Evolutionary conservation across 2,888 invertebrate genomes (phyloP).

Genomic region (Rutpela maculata): DNA sequence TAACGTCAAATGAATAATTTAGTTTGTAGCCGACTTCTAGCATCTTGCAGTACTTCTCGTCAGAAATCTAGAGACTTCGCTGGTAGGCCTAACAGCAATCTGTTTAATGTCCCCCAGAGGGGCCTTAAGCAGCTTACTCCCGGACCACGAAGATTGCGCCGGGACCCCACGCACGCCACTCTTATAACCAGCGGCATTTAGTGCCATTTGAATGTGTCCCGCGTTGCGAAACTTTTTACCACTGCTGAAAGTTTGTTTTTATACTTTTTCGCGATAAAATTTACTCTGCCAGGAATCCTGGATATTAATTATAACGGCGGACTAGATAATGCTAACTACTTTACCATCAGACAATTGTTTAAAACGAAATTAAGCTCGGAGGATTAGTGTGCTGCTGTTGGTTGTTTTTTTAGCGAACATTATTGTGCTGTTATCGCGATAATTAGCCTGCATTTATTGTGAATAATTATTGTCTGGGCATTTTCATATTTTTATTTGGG

Average conservation of each 20-base stretch:
- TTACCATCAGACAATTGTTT: slow-evolving; percentile 57
- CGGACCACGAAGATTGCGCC: slow-evolving; percentile 69
- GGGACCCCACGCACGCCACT: slow-evolving; percentile 62
- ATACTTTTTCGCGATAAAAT: slow-evolving; percentile 56
- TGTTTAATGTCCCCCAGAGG: slow-evolving; percentile 71
- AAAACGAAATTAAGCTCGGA: slow-evolving; percentile 55
- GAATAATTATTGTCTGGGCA: slow-evolving; percentile 47
- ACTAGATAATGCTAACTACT: slow-evolving; percentile 54
- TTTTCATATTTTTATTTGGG: slow-evolving; percentile 27
- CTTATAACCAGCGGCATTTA: slow-evolving; percentile 60
- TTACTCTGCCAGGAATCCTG: slow-evolving; percentile 53
- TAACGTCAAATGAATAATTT: background rate
- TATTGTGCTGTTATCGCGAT: slow-evolving; percentile 46
- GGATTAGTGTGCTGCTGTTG: slow-evolving; percentile 41
- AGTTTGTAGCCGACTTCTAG: background rate
- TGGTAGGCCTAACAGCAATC: slow-evolving; percentile 64
- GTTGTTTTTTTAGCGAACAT: slow-evolving; percentile 38
- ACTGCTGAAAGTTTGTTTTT: slow-evolving; percentile 59
- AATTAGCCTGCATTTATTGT: slow-evolving; percentile 50
- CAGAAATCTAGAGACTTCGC: slow-evolving; percentile 10
- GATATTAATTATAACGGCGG: slow-evolving; percentile 59
- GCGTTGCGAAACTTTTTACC: slow-evolving; percentile 62
- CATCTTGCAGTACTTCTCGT: slow-evolving; percentile 2
- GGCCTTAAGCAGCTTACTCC: slow-evolving; percentile 71
- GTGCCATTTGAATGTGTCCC: slow-evolving; percentile 70